Conservation (phyloP, 2,113 vertebrate species). For the Apeltes quadracus region DNA sequence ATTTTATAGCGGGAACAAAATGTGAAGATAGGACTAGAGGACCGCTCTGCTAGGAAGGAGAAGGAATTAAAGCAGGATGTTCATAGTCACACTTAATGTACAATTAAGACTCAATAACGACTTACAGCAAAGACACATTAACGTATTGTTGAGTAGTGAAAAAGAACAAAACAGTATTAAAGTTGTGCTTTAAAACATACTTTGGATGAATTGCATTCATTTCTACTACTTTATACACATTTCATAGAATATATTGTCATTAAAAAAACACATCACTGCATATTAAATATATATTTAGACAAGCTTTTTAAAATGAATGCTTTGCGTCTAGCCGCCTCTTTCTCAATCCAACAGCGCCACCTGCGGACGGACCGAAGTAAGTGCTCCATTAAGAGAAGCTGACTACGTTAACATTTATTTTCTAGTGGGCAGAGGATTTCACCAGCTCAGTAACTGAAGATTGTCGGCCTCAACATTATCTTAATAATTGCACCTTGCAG, state of each 20-base stretch:
- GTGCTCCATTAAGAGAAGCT: neutral
- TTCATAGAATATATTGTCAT: neutral
- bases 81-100: neutral
- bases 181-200: neutral
- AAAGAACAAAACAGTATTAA: neutral
- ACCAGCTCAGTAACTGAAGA: neutral
- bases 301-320: neutral
- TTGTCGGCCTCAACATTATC: neutral
- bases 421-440: neutral
- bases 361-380: conserved; percentile 48
- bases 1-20: conserved; percentile 5
- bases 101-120: neutral
- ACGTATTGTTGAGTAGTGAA: neutral
- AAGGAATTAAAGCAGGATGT: conserved; percentile 4
- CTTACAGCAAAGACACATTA: neutral
- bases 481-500: neutral
- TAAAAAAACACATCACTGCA: neutral
- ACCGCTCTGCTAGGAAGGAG: neutral
- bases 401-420: neutral
- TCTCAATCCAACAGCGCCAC: conserved; percentile 54
- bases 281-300: neutral
- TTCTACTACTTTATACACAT: neutral
- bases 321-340: neutral
- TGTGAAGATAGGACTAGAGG: neutral
- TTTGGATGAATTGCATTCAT: neutral